Percentiles rank a stretch among this genome's conserved stretches.
phyloP scores from a whole-genome alignment of 2,888 invertebrate species.

The Galeopsomyia nigrocyanea region DNA sequence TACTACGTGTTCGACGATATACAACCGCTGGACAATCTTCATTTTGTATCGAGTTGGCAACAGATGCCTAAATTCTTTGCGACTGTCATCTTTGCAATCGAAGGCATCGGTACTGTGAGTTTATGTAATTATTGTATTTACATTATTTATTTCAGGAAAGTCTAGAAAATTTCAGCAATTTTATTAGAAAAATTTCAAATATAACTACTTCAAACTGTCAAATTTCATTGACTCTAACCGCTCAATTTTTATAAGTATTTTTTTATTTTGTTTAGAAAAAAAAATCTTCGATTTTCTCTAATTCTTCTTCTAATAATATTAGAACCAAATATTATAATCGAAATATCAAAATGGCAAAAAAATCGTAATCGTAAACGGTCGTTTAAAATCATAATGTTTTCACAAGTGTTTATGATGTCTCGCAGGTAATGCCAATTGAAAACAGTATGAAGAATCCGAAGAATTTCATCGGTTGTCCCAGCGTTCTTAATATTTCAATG shows the following conservation, averaged over 20 bases:
- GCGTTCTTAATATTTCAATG: constrained; percentile 89
- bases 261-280: too few species aligned
- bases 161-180: too few species aligned
- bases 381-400: not conserved
- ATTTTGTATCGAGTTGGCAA: constrained; percentile 69
- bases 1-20: constrained; percentile 79
- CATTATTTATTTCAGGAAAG: too few species aligned
- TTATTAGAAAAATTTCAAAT: too few species aligned
- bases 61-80: constrained; percentile 88
- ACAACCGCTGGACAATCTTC: constrained; percentile 70
- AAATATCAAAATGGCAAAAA: too few species aligned
- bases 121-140: not conserved
- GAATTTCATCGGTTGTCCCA: constrained; percentile 81
- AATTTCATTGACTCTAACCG: too few species aligned
- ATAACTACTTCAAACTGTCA: too few species aligned
- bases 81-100: constrained; percentile 91
- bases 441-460: constrained; percentile 90
- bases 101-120: constrained; percentile 84
- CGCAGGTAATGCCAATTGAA: constrained; percentile 89
- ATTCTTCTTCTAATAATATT: too few species aligned
- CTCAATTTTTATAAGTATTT: too few species aligned
- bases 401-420: constrained; percentile 30
- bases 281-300: too few species aligned
- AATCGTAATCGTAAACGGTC: too few species aligned
- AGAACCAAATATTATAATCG: too few species aligned